Base-by-base conservation (phyloP, 2,888 invertebrate species). In the Alloplasta piceator region DNA sequence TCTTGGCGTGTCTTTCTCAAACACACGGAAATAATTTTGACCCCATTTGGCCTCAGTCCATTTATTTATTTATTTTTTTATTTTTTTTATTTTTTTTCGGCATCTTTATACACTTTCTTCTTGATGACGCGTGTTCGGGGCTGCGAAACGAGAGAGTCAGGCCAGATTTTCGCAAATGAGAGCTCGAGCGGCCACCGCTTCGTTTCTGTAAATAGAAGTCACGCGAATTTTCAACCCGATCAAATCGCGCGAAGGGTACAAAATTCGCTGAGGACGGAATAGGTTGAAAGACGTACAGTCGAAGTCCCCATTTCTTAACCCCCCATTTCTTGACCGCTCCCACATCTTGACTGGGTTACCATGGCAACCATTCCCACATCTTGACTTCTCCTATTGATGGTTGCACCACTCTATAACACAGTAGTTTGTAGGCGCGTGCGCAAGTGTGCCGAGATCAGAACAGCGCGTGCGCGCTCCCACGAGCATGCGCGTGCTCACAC, bases 131-230 rank as follows among this genome's bases (percentile, higher is more conserved):
- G 36, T 60, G 48, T 39, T 56, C 50, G 55, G 50, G 67, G 46
- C 38, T 56, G 52, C 38, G 9, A 39, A 39, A 38, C 56, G 26
- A 26, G 26, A 41, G 50, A 7, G 12, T 43, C 36, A 73, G n/a
- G 5, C 6, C 48, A 38, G 50, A 38, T 70, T 70, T 64, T 56
- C 48, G 26, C 48, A 48, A 10, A 52, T 43, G 46, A 63, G 26
- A 41, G 50, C 48, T 10, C 55, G 38, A 41, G 14, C 56, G 63
- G 48, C 52, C 72, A 56, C 66, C 66, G 75, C 76, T 55, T 73
- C 76, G 72, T 68, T 80, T 66, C 76, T 67, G 63, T 64, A 80
- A 80, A 80, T 80, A 80, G 80, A 76, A 72, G 56, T 76, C 72
- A 72, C 72, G 58, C 63, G 80, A 77, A 77, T 58, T 68, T 76